Evolutionary conservation across 2,113 vertebrate genomes (phyloP).

Genomic region (Heterochromis multidens): DNA sequence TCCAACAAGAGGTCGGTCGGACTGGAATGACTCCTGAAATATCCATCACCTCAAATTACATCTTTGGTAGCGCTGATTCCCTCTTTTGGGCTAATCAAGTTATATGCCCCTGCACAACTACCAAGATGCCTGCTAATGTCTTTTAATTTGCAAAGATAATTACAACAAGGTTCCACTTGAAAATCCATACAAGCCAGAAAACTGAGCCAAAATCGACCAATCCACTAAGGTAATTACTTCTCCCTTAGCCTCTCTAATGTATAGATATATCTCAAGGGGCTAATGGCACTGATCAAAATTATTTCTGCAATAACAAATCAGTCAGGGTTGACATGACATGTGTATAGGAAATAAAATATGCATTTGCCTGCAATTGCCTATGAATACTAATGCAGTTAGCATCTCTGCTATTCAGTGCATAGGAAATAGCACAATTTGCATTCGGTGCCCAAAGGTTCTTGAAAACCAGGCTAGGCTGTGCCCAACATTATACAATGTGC

Average conservation of each 20-base stretch:
- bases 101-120: slow-evolving; percentile 56
- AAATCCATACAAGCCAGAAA: slow-evolving; percentile 59
- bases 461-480: not conserved
- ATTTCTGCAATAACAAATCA: slow-evolving; percentile 40
- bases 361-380: slow-evolving; percentile 12
- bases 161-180: slow-evolving; percentile 66
- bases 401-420: not conserved
- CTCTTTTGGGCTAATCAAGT: slow-evolving; percentile 69
- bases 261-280: slow-evolving; percentile 18
- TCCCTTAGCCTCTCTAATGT: slow-evolving; percentile 24
- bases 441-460: slow-evolving; percentile 29
- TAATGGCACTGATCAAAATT: slow-evolving; percentile 36
- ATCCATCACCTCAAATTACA: slow-evolving; percentile 63
- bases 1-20: slow-evolving; percentile 5
- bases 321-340: slow-evolving; percentile 22
- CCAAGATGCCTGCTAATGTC: slow-evolving; percentile 64
- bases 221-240: slow-evolving; percentile 42
- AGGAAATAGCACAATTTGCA: slow-evolving; percentile 58
- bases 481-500: slow-evolving; percentile 2
- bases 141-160: slow-evolving; percentile 75
- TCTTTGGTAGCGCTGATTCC: slow-evolving; percentile 56
- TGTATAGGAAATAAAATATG: slow-evolving; percentile 36
- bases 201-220: slow-evolving; percentile 48
- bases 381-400: slow-evolving; percentile 37
- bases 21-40: slow-evolving; percentile 52